A percentile compares a stretch with the other conserved stretches of the same genome.
phyloP scores from a whole-genome alignment of 2,888 invertebrate species.

The Sclerodermus sp. region DNA sequence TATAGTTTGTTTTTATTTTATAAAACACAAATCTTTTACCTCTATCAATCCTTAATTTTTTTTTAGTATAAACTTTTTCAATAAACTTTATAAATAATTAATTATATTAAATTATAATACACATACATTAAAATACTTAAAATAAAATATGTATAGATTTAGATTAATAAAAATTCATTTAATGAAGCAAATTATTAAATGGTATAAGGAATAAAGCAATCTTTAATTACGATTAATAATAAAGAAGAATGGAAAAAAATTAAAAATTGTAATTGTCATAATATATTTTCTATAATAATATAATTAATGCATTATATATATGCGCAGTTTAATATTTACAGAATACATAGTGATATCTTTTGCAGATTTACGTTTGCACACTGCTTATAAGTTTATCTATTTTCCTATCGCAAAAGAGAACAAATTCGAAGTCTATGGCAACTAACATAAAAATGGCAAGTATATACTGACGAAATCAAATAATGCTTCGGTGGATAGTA shows the following conservation, averaged over 20 bases:
- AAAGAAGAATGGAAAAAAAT: constrained; percentile 27
- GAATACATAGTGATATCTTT: constrained; percentile 51
- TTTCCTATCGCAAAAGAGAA: constrained; percentile 29
- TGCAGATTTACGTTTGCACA: constrained; percentile 31
- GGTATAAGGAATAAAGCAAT: no score
- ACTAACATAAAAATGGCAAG: constrained; percentile 53
- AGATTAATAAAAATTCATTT: no score
- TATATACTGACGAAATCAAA: constrained; percentile 33
- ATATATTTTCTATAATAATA: constrained; percentile 53
- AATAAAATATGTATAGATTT: no score
- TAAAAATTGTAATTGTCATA: constrained; percentile 49
- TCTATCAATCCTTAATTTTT: no score
- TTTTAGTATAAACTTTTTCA: no score
- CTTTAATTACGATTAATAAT: background rate
- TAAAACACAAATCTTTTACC: no score
- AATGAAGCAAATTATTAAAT: no score
- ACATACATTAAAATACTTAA: no score
- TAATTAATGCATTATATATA: constrained; percentile 47
- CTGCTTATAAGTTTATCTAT: constrained; percentile 30
- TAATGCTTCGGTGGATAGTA: constrained; percentile 17
- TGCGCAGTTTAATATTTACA: constrained; percentile 53
- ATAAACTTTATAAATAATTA: no score
- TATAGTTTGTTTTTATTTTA: no score
- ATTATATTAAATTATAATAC: no score
- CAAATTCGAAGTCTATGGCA: constrained; percentile 47